Evolutionary conservation across 53 echinoderm and acorn worm species (phyloP).

Genomic region (Stichopus horrens): DNA sequence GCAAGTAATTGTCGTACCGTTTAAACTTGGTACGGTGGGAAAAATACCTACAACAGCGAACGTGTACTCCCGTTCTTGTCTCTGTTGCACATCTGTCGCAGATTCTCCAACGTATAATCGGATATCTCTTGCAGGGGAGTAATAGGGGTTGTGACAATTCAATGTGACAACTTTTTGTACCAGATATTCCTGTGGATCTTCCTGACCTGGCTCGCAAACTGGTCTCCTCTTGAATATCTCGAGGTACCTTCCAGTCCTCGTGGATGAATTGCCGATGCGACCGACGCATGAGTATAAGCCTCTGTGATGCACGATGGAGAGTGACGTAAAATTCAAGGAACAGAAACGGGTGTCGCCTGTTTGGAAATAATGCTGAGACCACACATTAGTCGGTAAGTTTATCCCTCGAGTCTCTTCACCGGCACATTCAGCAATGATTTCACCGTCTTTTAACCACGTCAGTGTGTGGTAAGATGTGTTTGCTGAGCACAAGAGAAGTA

Average conservation of each 20-base stretch:
- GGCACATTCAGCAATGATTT: neutral
- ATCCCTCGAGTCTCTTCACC: neutral
- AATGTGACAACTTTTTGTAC: neutral
- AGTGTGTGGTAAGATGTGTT: neutral
- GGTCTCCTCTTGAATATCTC: neutral
- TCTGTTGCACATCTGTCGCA: no score
- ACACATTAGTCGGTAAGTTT: neutral
- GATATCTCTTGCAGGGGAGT: neutral
- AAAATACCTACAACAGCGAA: no score
- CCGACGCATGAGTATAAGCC: neutral
- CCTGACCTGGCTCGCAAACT: neutral
- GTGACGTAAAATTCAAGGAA: neutral
- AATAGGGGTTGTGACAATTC: neutral
- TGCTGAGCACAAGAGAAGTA: neutral
- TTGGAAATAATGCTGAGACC: neutral
- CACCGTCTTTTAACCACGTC: neutral
- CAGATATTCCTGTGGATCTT: neutral
- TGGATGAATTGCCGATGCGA: neutral
- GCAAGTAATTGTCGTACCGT: no score
- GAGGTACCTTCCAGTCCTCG: neutral
- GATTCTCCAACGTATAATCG: neutral
- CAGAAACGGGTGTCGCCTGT: neutral
- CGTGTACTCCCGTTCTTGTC: no score
- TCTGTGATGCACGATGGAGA: neutral
- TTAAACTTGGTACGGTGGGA: no score